Evolutionary conservation across 2,888 invertebrate genomes (phyloP).

Genomic region (Protonemura montana): DNA sequence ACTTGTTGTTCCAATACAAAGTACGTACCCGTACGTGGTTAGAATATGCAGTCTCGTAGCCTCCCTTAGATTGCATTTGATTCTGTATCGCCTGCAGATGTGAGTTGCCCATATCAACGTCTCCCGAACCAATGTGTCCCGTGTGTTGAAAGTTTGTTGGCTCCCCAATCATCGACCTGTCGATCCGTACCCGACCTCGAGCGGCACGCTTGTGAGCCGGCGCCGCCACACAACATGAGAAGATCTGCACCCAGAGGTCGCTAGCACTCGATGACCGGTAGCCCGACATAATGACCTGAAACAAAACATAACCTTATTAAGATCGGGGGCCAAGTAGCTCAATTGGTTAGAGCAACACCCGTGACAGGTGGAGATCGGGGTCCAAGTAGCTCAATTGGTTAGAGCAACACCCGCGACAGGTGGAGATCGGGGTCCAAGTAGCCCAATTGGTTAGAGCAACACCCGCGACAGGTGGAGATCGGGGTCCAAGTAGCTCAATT

Average conservation of each 20-base stretch:
- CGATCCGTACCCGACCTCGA: constrained; percentile 69
- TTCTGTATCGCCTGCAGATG: constrained; percentile 87
- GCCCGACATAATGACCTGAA: constrained; percentile 45
- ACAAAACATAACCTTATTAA: too few species aligned
- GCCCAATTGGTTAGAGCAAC: too few species aligned
- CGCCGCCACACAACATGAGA: constrained; percentile 82
- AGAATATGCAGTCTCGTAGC: constrained; percentile 79
- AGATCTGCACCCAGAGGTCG: constrained; percentile 91
- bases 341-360: too few species aligned
- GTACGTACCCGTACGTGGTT: constrained; percentile 20
- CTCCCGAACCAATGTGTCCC: constrained; percentile 88
- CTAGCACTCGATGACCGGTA: constrained; percentile 58
- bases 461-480: too few species aligned
- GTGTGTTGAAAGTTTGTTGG: constrained; percentile 97
- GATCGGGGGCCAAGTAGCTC: too few species aligned
- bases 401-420: too few species aligned
- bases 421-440: too few species aligned
- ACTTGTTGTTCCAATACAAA: too few species aligned
- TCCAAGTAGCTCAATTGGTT: too few species aligned
- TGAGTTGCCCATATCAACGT: constrained; percentile 83
- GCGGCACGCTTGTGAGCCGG: constrained; percentile 72
- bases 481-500: too few species aligned
- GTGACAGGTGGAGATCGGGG: too few species aligned
- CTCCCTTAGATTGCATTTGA: constrained; percentile 97
- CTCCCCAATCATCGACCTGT: constrained; percentile 91